Evolutionary conservation across 1,140 invertebrate species (phyloP), one percentile per base, ranked within the genome.

Genomic region (Cotesia typhae): DNA sequence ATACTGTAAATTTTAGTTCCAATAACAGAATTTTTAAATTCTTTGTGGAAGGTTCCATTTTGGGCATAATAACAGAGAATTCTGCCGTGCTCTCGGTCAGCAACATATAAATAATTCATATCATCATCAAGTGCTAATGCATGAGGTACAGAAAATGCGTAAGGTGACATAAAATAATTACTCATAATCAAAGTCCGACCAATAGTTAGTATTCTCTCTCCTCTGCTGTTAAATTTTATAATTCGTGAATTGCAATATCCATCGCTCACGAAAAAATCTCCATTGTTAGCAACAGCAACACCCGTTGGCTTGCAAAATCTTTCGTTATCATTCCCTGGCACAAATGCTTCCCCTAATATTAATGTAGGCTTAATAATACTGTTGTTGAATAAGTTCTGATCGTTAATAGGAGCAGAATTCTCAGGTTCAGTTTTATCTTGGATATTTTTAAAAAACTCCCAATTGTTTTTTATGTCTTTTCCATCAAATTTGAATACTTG

Each of bases 291-390:
- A 6, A 96, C 94, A 36, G 96, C 96, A 1, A 98, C 95, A 5
- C 94, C 92, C 5, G 95, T 95, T 7, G 97, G 97, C 84, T 98
- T 98, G 84, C 97, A 99, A 87, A 98, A 98, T 79, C 94, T 94
- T 3, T 80, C 83, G 59, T 92, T 87, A 77, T 94, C 92, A 73
- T 89, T 89, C 65, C 96, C 96, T 3, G 96, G 96, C 20, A 90
- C 85, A 84, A 98, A 87, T 36, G 82, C 76, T 64, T 78, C 66
- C 10, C 86, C 86, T 20, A 87, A 76, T 47, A 59, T 78, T 59
- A 87, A 63, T 1, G 80, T 81, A 38, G 86, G 84, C 28, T 82
- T 85, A 1, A 82, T 14, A 47, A 78, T 61, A 75, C 77, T 82
- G 59, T 79, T 78, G 66, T 77, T 74, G 67, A 79, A 79, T 57